Evolutionary conservation across 2,888 invertebrate species (phyloP).

Genomic region (Diplazon laetatorius): DNA sequence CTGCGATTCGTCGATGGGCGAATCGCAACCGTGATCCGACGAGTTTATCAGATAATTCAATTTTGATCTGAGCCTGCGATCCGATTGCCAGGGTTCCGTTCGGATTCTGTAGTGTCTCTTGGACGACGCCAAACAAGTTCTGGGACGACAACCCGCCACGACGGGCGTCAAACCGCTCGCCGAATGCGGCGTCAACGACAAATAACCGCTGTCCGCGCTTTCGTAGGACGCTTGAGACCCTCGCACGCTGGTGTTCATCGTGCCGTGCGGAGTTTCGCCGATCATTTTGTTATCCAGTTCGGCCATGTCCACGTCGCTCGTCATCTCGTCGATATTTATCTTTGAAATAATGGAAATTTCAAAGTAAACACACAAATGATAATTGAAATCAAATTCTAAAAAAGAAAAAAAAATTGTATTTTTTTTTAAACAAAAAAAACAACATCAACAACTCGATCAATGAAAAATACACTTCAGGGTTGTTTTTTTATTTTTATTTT

Average conservation of each 20-base stretch:
- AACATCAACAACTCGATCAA: too few relatives aligned
- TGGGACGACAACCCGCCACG: conserved; percentile 59
- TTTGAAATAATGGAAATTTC: background rate
- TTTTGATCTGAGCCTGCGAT: conserved; percentile 69
- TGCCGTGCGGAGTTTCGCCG: conserved; percentile 68
- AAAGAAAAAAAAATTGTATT: too few relatives aligned
- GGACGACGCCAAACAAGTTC: conserved; percentile 19
- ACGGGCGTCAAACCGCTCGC: conserved; percentile 64
- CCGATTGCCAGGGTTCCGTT: conserved; percentile 68
- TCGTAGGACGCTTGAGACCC: conserved; percentile 65
- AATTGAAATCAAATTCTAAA: background rate
- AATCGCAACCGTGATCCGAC: conserved; percentile 63
- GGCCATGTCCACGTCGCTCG: conserved; percentile 57
- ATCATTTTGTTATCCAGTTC: conserved; percentile 61
- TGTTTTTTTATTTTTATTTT: too few relatives aligned
- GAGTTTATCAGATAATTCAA: conserved; percentile 64
- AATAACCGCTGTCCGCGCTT: conserved; percentile 74
- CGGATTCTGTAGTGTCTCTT: conserved; percentile 64
- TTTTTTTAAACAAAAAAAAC: too few relatives aligned
- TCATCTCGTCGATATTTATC: conserved; percentile 13
- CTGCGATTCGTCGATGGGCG: conserved; percentile 60
- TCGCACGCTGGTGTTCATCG: conserved; percentile 57
- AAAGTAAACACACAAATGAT: background rate
- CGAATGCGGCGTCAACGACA: conserved; percentile 73
- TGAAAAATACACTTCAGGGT: too few relatives aligned